Conservation (phyloP, 1,140 invertebrate genomes). For the Ganaspis sp. region DNA sequence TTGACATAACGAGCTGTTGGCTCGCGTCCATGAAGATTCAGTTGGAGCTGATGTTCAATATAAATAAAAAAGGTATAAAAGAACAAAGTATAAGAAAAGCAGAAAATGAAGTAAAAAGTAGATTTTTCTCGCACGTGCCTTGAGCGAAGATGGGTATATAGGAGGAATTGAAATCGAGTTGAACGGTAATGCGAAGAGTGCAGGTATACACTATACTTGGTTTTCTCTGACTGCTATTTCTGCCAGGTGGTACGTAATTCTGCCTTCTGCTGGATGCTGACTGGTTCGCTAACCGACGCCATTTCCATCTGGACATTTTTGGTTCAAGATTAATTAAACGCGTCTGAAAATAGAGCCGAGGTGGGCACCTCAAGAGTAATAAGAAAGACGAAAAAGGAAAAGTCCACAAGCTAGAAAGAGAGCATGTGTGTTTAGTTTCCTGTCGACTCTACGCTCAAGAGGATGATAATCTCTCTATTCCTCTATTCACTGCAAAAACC, state of each 20-base stretch:
- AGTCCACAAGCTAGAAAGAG: background rate
- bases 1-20: conserved; percentile 53
- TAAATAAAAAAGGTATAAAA: conserved; percentile 43
- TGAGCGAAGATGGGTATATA: conserved; percentile 30
- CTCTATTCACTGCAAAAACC: too few species aligned
- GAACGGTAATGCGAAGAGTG: conserved; percentile 23
- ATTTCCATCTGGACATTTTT: conserved; percentile 68
- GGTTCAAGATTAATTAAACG: conserved; percentile 72
- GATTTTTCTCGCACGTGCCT: conserved; percentile 24
- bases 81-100: conserved; percentile 39
- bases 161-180: conserved; percentile 33
- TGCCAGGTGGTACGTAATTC: conserved; percentile 1
- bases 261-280: conserved; percentile 59
- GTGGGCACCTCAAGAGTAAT: background rate
- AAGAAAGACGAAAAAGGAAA: background rate
- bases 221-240: conserved; percentile 34
- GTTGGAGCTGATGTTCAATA: conserved; percentile 22
- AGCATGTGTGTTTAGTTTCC: background rate
- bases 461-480: background rate
- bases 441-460: background rate
- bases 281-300: conserved; percentile 49
- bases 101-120: conserved; percentile 23
- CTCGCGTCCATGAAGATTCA: conserved; percentile 45
- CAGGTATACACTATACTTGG: conserved; percentile 57
- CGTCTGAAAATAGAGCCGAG: conserved; percentile 67